Conservation (phyloP, 1,140 invertebrate genomes). For the Philaenus spumarius region DNA sequence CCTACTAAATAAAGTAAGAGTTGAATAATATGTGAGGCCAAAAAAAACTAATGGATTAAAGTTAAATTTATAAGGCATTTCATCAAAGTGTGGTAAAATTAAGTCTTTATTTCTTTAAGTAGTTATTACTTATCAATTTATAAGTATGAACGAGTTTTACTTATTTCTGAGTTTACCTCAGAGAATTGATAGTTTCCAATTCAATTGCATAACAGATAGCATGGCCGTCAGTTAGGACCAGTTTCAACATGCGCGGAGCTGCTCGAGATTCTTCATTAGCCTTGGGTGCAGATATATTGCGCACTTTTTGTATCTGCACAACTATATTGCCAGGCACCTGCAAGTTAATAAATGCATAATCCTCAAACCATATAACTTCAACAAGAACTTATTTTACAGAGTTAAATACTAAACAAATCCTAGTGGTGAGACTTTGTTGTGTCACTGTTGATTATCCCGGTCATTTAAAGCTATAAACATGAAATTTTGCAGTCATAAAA, state of each 20-base stretch:
- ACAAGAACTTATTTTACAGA: neutral
- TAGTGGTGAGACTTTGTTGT: neutral
- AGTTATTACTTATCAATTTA: too few relatives aligned
- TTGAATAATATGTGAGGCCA: too few relatives aligned
- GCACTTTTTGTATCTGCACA: conserved; percentile 79
- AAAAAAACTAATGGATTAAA: too few relatives aligned
- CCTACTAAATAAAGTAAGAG: too few relatives aligned
- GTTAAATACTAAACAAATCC: neutral
- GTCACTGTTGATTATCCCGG: too few relatives aligned
- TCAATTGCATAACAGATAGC: conserved; percentile 68
- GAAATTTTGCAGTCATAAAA: too few relatives aligned
- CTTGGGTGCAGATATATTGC: conserved; percentile 85
- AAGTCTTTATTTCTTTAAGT: too few relatives aligned
- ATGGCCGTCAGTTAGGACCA: conserved; percentile 79
- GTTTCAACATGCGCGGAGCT: conserved; percentile 73
- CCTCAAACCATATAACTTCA: neutral
- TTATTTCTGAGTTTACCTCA: conserved; percentile 43
- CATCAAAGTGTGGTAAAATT: too few relatives aligned
- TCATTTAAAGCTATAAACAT: too few relatives aligned
- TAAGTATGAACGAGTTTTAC: too few relatives aligned
- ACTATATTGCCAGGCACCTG: conserved; percentile 62
- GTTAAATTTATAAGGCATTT: too few relatives aligned
- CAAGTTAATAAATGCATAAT: too few relatives aligned
- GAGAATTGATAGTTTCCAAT: conserved; percentile 53
- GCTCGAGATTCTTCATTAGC: conserved; percentile 75